phyloP scores from a whole-genome alignment of 1,140 invertebrate species.

The Aporrectodea caliginosa region DNA sequence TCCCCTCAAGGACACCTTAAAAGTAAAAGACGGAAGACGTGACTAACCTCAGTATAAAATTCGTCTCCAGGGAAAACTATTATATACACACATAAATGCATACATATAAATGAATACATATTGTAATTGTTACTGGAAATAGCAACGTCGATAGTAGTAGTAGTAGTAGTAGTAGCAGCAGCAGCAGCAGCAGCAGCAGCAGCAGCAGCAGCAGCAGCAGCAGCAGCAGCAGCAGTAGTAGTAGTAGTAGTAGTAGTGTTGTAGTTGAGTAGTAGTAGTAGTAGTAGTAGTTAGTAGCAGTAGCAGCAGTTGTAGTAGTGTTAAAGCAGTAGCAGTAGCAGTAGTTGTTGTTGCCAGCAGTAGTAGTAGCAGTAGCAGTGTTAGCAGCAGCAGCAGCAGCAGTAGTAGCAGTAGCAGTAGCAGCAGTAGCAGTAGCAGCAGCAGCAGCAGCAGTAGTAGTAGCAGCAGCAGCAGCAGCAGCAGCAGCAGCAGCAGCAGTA shows the following conservation, averaged over 20 bases:
- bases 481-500: background rate
- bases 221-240: background rate
- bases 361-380: background rate
- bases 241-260: background rate
- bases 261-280: background rate
- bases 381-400: background rate
- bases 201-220: too few species aligned
- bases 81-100: too few species aligned
- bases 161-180: background rate
- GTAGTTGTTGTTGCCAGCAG: background rate
- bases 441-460: background rate
- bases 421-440: background rate
- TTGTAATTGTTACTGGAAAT: background rate
- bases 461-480: too few species aligned
- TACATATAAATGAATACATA: too few species aligned
- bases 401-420: background rate
- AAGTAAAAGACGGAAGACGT: too few species aligned
- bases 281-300: background rate
- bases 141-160: background rate
- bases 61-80: too few species aligned
- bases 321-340: background rate
- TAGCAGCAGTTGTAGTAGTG: background rate
- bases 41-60: too few species aligned
- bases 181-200: background rate
- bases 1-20: too few species aligned